These are phyloP conservation scores for Amiota mariae DNA, from an alignment of 2,888 invertebrate species.

Conservation along the genomic window DNA sequence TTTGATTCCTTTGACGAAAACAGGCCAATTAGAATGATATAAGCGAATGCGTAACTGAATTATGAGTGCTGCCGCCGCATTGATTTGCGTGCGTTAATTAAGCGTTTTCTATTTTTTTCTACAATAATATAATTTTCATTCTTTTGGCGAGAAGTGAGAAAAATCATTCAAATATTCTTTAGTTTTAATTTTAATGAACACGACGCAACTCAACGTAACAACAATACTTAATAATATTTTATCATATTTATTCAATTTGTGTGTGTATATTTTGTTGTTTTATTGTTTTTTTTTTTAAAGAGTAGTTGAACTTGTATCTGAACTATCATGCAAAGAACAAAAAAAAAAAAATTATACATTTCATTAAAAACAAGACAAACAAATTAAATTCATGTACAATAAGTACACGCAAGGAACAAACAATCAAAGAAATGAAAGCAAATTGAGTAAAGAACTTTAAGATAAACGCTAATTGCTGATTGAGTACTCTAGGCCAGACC, in stretches of 20 bases:
- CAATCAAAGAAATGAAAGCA: conserved; percentile 7
- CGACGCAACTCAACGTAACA: background rate
- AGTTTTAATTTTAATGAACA: conserved; percentile 26
- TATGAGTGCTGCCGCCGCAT: conserved; percentile 5
- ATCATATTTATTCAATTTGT: conserved; percentile 6
- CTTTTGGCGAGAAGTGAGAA: too few relatives aligned
- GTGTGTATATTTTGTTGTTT: background rate
- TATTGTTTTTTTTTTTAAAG: background rate
- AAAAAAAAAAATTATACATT: conserved; percentile 23
- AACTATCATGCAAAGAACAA: conserved; percentile 56
- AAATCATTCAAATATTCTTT: conserved; percentile 7
- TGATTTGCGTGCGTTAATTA: conserved; percentile 14
- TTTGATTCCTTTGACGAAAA: conserved; percentile 28
- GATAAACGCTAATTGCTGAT: conserved; percentile 22
- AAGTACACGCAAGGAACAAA: conserved; percentile 53
- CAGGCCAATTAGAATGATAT: conserved; percentile 22
- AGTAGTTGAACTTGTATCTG: conserved; percentile 28
- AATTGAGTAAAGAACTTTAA: conserved; percentile 18
- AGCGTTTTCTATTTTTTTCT: background rate
- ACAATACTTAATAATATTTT: conserved; percentile 1
- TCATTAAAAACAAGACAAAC: conserved; percentile 28
- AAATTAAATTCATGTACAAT: conserved; percentile 47
- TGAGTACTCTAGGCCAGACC: background rate
- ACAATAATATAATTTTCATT: too few relatives aligned
- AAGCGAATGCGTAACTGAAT: conserved; percentile 11